Conservation (phyloP, 2,797 vertebrate species). For the Molossus alvarezi region DNA sequence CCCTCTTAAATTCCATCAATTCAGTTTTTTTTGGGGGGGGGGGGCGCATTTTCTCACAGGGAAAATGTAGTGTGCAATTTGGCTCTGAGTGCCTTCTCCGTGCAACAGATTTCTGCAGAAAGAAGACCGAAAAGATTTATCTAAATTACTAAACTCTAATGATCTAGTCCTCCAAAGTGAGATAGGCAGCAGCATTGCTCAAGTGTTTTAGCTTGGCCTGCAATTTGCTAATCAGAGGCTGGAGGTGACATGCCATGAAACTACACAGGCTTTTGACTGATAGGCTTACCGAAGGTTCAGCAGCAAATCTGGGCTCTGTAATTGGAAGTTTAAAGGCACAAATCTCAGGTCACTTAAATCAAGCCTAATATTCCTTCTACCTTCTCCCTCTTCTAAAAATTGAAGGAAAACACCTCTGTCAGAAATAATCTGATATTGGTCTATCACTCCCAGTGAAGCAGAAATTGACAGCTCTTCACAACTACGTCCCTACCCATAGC, state of each 20-base stretch:
- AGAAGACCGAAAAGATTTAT: constrained; percentile 77
- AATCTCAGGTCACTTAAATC: constrained; percentile 74
- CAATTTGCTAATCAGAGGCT: constrained; percentile 84
- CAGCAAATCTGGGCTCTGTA: constrained; percentile 79
- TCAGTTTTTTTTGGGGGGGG: background rate
- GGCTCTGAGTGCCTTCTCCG: constrained; percentile 27
- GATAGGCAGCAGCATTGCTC: constrained; percentile 74
- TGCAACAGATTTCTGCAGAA: constrained; percentile 14
- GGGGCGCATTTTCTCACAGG: constrained; percentile 65
- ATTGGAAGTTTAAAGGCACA: constrained; percentile 80
- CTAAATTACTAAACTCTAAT: constrained; percentile 85
- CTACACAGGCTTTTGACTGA: constrained; percentile 81
- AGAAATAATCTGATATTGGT: constrained; percentile 11
- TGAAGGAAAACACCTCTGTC: constrained; percentile 53
- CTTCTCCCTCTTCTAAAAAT: constrained; percentile 69
- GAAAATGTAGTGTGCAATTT: constrained; percentile 51
- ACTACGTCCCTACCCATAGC: background rate
- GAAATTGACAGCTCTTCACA: background rate
- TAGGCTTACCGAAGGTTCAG: constrained; percentile 81
- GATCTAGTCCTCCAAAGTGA: constrained; percentile 70
- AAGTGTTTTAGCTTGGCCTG: constrained; percentile 80
- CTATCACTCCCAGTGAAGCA: constrained; percentile 6
- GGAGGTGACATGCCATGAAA: constrained; percentile 72
- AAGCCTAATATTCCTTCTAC: constrained; percentile 36
- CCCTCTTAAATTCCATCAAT: constrained; percentile 29